These are phyloP conservation scores for Serinus canaria DNA, from an alignment of 2,113 vertebrate species.

Conservation along the genomic window DNA sequence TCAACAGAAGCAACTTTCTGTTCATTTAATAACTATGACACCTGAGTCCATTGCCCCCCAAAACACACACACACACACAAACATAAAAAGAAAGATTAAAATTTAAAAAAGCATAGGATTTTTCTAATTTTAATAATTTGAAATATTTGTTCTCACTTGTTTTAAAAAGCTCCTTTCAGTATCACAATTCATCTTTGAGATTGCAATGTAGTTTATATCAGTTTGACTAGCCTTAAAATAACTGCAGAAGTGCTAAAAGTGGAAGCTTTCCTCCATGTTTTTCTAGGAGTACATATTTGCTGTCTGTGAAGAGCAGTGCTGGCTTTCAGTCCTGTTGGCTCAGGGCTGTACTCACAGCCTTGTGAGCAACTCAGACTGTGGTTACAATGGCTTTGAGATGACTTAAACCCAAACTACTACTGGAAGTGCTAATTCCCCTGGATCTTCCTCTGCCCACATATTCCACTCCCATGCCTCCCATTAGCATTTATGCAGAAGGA, in stretches of 20 bases:
- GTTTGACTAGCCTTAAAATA: neutral
- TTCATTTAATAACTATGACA: neutral
- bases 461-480: neutral
- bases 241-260: neutral
- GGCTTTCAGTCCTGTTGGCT: neutral
- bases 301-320: neutral
- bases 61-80: neutral
- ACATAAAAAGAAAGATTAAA: neutral
- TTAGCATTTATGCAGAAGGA: neutral
- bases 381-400: neutral
- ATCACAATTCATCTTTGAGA: neutral
- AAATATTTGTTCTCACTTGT: neutral
- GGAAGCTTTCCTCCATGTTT: neutral
- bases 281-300: neutral
- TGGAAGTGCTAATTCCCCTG: neutral
- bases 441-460: neutral
- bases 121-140: neutral
- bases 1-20: neutral
- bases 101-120: neutral
- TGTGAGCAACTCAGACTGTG: neutral
- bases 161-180: neutral
- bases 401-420: neutral
- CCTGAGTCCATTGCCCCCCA: neutral
- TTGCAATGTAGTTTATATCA: neutral
- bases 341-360: neutral